Percentiles rank a stretch among this genome's conserved stretches.
These are phyloP conservation scores for Drymonia ruficornis DNA, from an alignment of 2,888 invertebrate genomes.

Conservation along the genomic window DNA sequence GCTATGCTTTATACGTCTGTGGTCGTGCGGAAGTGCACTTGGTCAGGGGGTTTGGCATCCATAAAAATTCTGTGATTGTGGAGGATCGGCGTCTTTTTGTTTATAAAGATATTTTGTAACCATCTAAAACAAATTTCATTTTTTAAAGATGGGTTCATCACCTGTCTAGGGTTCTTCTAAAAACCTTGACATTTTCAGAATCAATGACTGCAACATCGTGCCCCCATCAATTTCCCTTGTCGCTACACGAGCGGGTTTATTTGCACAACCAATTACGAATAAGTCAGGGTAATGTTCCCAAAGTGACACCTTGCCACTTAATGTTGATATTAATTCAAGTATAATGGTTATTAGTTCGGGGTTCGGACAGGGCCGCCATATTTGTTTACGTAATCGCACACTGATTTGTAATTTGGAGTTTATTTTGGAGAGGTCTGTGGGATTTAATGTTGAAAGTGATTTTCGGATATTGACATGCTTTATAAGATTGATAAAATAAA, in stretches of 20 bases:
- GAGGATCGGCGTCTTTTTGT: too few species aligned
- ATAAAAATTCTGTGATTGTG: too few species aligned
- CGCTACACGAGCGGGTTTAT: neutral
- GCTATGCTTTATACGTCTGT: constrained; percentile 16
- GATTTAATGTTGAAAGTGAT: too few species aligned
- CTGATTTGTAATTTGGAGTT: constrained; percentile 21
- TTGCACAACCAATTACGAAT: constrained; percentile 42
- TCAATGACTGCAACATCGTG: constrained; percentile 10
- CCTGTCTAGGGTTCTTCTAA: too few species aligned
- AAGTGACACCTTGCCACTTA: constrained; percentile 46
- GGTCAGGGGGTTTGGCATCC: too few species aligned
- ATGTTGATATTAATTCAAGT: constrained; percentile 47
- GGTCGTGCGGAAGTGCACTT: too few species aligned
- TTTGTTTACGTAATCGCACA: constrained; percentile 29
- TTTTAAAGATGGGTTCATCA: too few species aligned
- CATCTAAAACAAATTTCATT: too few species aligned
- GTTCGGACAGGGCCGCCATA: constrained; percentile 14
- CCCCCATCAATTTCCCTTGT: neutral
- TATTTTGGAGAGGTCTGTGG: too few species aligned
- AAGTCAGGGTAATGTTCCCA: constrained; percentile 53
- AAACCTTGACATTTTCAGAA: constrained; percentile 6
- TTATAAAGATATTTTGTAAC: too few species aligned
- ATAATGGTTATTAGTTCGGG: constrained; percentile 47
- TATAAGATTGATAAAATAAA: too few species aligned
- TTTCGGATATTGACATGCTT: too few species aligned